phyloP scores from a whole-genome alignment of 2,888 invertebrate species.

The Rhamnusium bicolor region DNA sequence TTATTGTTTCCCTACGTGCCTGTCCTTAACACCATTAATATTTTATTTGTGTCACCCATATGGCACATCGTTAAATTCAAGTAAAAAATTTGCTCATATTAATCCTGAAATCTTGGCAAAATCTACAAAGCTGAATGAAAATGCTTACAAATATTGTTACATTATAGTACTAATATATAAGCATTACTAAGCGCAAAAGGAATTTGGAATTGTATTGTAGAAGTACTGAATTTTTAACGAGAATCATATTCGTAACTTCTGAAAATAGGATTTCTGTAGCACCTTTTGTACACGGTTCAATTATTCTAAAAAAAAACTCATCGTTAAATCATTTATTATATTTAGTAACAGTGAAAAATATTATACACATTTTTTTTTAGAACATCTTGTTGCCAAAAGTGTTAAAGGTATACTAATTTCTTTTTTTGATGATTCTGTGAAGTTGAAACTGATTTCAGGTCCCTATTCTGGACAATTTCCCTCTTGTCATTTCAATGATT shows the following conservation, averaged over 20 bases:
- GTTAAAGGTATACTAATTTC: too few relatives aligned
- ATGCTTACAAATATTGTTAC: background rate
- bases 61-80: background rate
- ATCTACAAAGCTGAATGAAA: conserved; percentile 18
- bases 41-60: conserved; percentile 2
- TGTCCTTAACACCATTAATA: conserved; percentile 11
- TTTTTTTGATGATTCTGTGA: too few relatives aligned
- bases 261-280: background rate
- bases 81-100: background rate
- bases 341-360: too few relatives aligned
- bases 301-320: too few relatives aligned
- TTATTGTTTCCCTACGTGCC: background rate
- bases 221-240: background rate
- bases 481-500: too few relatives aligned
- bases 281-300: background rate
- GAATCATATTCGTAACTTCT: background rate
- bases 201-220: background rate
- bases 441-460: too few relatives aligned
- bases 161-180: background rate
- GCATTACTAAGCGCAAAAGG: background rate
- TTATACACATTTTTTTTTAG: background rate
- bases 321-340: background rate
- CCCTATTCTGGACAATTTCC: too few relatives aligned
- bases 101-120: conserved; percentile 1
- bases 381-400: background rate